Base-by-base conservation (phyloP, 2,797 vertebrate species). In the Coregonus sp. region DNA sequence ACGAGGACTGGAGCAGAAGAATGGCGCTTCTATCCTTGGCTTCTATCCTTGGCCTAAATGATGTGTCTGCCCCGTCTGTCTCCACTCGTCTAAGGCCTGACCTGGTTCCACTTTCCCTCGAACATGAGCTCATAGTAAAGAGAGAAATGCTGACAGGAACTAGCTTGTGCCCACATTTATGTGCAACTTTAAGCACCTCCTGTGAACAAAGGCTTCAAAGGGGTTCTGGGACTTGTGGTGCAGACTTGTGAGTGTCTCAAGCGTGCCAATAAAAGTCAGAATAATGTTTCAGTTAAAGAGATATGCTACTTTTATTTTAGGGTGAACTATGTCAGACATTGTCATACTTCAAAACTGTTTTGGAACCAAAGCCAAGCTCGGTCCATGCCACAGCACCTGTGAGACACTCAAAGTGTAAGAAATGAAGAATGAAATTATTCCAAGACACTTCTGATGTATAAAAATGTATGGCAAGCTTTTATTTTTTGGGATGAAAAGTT, bases 101-200 rank as follows among this genome's bases (percentile, higher is more conserved):
- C 50, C 69, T 77, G 16, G 7, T 47, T 37, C 9, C 16, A 25
- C 29, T 37, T 59, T 50, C 11, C 2, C 20, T 31, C 18, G 9
- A 25, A 50, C 29, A 40, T 56, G n/a, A 35, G 31, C 11, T 56
- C 20, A 25, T 76, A 25, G 16, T 31, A 73, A 37, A 76, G 63
- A 72, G 70, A 70, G 70, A 73, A 75, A 72, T 20, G 47, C n/a
- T 63, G 54, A 77, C 75, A 77, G 75, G 75, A 77, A 76, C 67
- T 70, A 40, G 66, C n/a, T 7, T 72, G 14, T 51, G 51, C 40
- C 25, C 29, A 14, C 61, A 16, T 20, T 5, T 31, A 72, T 16
- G n/a, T 31, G 37, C 59, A 63, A 18, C 37, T 15, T 9, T 51
- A 65, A 65, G 56, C n/a, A 29, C 66, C 75, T 70, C 75, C 31